Percentiles rank a stretch among this genome's conserved stretches.
Conservation (phyloP, 1,140 invertebrate species). For the Neodiprion pinetum region DNA sequence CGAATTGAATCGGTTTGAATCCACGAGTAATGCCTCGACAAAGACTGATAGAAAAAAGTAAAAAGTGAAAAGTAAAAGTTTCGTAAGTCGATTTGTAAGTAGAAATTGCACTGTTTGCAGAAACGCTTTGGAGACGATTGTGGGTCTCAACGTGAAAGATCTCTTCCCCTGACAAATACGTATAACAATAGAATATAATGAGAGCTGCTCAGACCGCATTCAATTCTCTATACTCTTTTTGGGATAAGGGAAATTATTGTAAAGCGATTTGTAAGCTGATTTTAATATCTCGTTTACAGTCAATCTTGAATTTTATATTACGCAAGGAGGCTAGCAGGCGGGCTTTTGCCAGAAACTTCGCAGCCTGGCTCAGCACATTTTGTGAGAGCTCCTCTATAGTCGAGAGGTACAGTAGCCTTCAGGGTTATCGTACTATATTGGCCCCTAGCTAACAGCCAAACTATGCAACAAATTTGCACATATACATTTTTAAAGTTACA, state of each 20-base stretch:
- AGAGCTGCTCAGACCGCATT: not conserved
- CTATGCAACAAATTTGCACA: slow-evolving; percentile 32
- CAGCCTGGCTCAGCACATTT: slow-evolving; percentile 34
- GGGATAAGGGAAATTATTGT: slow-evolving; percentile 32
- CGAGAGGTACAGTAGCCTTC: slow-evolving; percentile 21
- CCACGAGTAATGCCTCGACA: not conserved
- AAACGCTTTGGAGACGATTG: slow-evolving; percentile 24
- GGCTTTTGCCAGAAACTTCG: slow-evolving; percentile 26
- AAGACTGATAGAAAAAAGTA: not conserved
- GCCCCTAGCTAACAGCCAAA: not conserved
- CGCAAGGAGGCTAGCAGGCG: slow-evolving; percentile 24
- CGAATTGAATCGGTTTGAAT: not conserved
- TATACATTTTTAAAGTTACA: slow-evolving; percentile 33
- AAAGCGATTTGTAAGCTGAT: slow-evolving; percentile 48
- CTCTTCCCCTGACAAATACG: not conserved
- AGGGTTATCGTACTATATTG: slow-evolving; percentile 2
- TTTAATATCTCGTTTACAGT: slow-evolving; percentile 49
- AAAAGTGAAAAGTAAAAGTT: not conserved
- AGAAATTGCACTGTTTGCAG: slow-evolving; percentile 36
- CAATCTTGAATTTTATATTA: slow-evolving; percentile 25
- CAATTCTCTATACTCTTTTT: not conserved
- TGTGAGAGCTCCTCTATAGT: slow-evolving; percentile 36
- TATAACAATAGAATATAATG: not conserved
- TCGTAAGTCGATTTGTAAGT: slow-evolving; percentile 30
- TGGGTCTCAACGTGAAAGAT: not conserved